phyloP scores from a whole-genome alignment of 2,888 invertebrate genomes.

The Sacculina carcini region DNA sequence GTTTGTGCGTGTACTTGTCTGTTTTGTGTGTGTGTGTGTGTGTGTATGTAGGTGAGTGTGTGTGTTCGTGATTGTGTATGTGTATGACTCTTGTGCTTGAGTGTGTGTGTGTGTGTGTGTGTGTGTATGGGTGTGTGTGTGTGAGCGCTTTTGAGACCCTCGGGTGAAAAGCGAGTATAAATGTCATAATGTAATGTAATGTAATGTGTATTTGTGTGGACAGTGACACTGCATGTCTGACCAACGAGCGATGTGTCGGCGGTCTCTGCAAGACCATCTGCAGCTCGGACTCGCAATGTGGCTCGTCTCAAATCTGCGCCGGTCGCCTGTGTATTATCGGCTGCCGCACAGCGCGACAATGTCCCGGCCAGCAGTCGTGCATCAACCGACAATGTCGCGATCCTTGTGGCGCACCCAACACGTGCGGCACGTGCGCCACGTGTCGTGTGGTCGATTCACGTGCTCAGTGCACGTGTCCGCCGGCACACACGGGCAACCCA shows the following conservation, averaged over 20 bases:
- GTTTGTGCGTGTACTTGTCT: too few species aligned
- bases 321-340: constrained; percentile 61
- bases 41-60: too few species aligned
- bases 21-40: too few species aligned
- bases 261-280: constrained; percentile 61
- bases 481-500: constrained; percentile 54
- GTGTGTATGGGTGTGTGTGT: too few species aligned
- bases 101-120: too few species aligned
- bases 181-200: constrained; percentile 4
- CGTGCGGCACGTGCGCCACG: constrained; percentile 57
- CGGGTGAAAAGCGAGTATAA: too few species aligned
- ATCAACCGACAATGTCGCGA: constrained; percentile 56
- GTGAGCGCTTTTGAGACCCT: too few species aligned
- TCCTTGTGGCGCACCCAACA: constrained; percentile 43
- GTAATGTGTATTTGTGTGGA: too few species aligned
- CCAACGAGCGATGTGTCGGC: constrained; percentile 58
- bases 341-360: constrained; percentile 56
- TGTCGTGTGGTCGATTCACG: constrained; percentile 52
- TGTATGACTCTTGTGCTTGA: too few species aligned
- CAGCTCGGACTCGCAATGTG: constrained; percentile 45
- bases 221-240: constrained; percentile 52
- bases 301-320: constrained; percentile 55
- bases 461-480: constrained; percentile 58
- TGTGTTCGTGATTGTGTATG: too few species aligned
- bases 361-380: constrained; percentile 46